Conservation (phyloP, 1,140 invertebrate species). For the Sweltsa coloradensis region DNA sequence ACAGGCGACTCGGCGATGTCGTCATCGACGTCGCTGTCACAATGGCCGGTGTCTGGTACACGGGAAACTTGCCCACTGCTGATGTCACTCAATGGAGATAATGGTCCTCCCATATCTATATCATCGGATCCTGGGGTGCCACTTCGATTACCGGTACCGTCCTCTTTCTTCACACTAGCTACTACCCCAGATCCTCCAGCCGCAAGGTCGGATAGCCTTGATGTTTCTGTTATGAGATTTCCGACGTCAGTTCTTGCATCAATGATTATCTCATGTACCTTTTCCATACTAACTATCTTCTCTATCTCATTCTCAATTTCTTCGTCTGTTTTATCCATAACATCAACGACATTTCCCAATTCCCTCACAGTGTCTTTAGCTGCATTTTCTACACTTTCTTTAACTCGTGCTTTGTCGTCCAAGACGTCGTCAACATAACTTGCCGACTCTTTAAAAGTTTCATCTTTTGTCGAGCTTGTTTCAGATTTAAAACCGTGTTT, state of each 20-base stretch:
- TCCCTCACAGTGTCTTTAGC: too few species aligned
- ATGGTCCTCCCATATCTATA: conserved; percentile 33
- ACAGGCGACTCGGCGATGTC: conserved; percentile 40
- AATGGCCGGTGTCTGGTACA: conserved; percentile 24
- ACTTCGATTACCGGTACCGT: conserved; percentile 26
- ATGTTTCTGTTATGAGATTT: background rate
- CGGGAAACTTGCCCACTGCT: conserved; percentile 39
- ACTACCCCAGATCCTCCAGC: background rate
- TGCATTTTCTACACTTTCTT: too few species aligned
- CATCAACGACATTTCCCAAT: too few species aligned
- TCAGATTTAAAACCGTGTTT: too few species aligned
- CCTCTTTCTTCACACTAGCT: background rate
- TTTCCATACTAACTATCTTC: background rate
- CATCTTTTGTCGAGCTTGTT: too few species aligned
- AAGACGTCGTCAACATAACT: too few species aligned
- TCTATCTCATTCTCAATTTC: background rate
- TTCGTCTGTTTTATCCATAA: background rate
- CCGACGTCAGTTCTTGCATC: background rate
- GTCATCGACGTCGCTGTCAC: conserved; percentile 28
- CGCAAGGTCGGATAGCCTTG: background rate
- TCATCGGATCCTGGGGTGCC: conserved; percentile 40
- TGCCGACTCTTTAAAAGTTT: too few species aligned
- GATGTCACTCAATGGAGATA: conserved; percentile 39
- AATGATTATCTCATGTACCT: background rate
- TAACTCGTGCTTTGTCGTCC: too few species aligned